Conservation (phyloP, 1,140 invertebrate genomes). For the Aphelinus atriplicis region DNA sequence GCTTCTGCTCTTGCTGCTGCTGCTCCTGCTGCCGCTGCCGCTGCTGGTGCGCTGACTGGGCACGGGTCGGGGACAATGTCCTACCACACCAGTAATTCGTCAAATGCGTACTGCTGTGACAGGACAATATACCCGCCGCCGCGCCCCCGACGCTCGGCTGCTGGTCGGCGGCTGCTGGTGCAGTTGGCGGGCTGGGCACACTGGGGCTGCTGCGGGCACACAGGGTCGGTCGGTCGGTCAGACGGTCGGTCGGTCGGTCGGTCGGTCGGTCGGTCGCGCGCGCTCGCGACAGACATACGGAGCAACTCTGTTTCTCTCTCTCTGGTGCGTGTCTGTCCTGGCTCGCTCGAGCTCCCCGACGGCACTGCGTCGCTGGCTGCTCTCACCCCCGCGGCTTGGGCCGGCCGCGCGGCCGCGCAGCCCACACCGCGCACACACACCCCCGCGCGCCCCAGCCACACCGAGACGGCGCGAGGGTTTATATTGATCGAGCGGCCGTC, state of each 20-base stretch:
- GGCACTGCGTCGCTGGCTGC: conserved; percentile 64
- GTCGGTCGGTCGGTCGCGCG: background rate
- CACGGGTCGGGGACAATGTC: conserved; percentile 78
- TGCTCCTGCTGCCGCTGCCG: background rate
- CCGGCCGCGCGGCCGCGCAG: conserved; percentile 10
- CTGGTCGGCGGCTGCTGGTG: conserved; percentile 5
- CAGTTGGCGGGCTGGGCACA: no score
- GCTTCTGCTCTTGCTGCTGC: background rate
- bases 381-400: conserved; percentile 52
- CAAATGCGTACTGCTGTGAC: conserved; percentile 88
- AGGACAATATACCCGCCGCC: conserved; percentile 88
- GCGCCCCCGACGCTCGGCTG: conserved; percentile 41
- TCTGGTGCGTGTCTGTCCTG: conserved; percentile 40
- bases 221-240: no score
- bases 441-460: conserved; percentile 46
- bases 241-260: no score
- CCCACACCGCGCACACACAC: conserved; percentile 41
- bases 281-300: conserved; percentile 16
- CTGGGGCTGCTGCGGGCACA: no score
- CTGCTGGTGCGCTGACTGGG: conserved; percentile 19
- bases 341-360: conserved; percentile 62
- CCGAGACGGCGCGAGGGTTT: conserved; percentile 47
- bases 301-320: background rate
- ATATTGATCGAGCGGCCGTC: conserved; percentile 57
- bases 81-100: conserved; percentile 84